Conservation (phyloP, 2,888 invertebrate species). For the Caenorhabditis sinica region DNA sequence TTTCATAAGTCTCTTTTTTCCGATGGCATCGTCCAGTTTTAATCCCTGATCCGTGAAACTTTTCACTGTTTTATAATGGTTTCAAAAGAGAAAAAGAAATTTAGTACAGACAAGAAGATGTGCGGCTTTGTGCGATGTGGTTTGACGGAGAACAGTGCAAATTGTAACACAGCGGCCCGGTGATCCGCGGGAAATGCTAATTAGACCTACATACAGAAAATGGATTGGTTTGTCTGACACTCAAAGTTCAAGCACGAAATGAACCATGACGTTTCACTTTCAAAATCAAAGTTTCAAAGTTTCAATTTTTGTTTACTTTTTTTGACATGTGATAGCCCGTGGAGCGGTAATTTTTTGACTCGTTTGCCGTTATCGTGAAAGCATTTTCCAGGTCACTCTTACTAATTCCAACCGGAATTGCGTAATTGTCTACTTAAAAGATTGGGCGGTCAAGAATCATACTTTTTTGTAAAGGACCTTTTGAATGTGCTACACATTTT, state of each 20-base stretch:
- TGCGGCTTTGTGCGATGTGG: no score
- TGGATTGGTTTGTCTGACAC: not conserved
- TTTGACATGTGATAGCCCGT: constrained; percentile 21
- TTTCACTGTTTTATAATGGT: constrained; percentile 15
- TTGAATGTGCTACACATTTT: not conserved
- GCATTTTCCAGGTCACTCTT: constrained; percentile 2
- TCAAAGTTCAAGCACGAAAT: constrained; percentile 47
- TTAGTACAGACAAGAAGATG: not conserved
- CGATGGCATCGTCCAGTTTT: not conserved
- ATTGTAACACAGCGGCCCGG: not conserved
- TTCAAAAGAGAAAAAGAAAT: not conserved
- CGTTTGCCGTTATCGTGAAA: constrained; percentile 9
- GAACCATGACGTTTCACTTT: constrained; percentile 36
- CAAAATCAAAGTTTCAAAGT: constrained; percentile 26
- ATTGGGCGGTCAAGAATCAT: constrained; percentile 11
- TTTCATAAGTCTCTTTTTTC: constrained; percentile 3
- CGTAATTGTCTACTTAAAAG: constrained; percentile 41
- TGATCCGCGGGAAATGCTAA: not conserved
- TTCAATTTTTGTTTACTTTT: constrained; percentile 17
- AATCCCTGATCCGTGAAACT: constrained; percentile 35
- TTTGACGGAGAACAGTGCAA: constrained; percentile 13
- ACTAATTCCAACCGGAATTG: constrained; percentile 59
- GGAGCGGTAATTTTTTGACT: constrained; percentile 9
- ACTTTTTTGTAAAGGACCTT: not conserved
- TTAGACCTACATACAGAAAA: constrained; percentile 18